Conservation (phyloP, 2,888 invertebrate species). For the Therioaphis trifolii region DNA sequence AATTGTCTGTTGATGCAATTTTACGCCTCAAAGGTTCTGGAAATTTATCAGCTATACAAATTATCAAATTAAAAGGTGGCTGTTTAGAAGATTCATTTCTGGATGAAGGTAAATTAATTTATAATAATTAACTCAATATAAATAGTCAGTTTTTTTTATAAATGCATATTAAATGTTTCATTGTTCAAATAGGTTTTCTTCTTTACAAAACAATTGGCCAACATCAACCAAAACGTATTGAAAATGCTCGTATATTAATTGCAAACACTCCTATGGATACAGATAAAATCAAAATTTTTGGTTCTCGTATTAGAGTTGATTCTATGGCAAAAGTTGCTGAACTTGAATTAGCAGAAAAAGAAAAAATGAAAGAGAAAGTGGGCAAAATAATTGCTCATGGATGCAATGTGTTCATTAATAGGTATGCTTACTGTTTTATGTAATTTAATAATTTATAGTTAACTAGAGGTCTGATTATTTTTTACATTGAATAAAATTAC, state of each 20-base stretch:
- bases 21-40: conserved; percentile 94
- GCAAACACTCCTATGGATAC: conserved; percentile 99
- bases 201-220: conserved; percentile 94
- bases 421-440: too few relatives aligned
- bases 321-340: conserved; percentile 97
- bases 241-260: conserved; percentile 95
- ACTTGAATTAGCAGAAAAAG: conserved; percentile 96
- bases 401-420: conserved; percentile 64
- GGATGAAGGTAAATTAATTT: conserved; percentile 79
- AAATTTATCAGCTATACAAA: conserved; percentile 94
- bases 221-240: conserved; percentile 94
- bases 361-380: conserved; percentile 99
- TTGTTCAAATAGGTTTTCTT: conserved; percentile 57
- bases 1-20: conserved; percentile 89
- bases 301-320: conserved; percentile 92
- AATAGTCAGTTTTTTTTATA: background rate
- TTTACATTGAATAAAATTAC: too few relatives aligned
- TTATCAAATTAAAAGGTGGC: conserved; percentile 91
- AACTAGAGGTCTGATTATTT: too few relatives aligned
- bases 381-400: conserved; percentile 67
- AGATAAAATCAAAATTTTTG: conserved; percentile 99
- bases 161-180: too few relatives aligned
- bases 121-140: conserved; percentile 69
- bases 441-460: too few relatives aligned
- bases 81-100: conserved; percentile 94